Percentiles rank a stretch among this genome's conserved stretches.
phyloP scores from a whole-genome alignment of 1,140 invertebrate genomes.

The Bombus impatiens region DNA sequence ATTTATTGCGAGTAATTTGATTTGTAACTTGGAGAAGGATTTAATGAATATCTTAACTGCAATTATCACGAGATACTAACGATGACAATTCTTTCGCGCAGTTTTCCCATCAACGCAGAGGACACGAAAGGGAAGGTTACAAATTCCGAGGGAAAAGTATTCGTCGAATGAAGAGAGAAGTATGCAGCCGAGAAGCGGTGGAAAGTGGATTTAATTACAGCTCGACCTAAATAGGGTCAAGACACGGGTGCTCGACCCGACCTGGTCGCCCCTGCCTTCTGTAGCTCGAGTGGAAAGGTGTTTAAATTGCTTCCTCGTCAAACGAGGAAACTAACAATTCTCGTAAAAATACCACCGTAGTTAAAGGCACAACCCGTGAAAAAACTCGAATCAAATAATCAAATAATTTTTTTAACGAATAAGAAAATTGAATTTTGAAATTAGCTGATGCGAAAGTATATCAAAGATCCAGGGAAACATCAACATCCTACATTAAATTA shows the following conservation, averaged over 20 bases:
- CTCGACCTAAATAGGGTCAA: conserved; percentile 73
- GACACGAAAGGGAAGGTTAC: not conserved
- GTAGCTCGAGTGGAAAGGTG: conserved; percentile 26
- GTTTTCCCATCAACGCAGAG: not conserved
- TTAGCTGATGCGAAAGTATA: too few species aligned
- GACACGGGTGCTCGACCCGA: conserved; percentile 64
- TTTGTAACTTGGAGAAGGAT: not conserved
- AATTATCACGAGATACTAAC: not conserved
- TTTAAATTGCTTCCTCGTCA: conserved; percentile 39
- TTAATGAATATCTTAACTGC: not conserved
- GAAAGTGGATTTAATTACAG: conserved; percentile 68
- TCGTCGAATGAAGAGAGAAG: conserved; percentile 9
- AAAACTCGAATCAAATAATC: not conserved
- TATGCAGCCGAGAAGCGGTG: conserved; percentile 29
- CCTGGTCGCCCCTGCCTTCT: conserved; percentile 46
- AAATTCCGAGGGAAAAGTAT: conserved; percentile 4
- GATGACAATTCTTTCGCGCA: not conserved
- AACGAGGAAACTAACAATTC: not conserved
- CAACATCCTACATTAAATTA: too few species aligned
- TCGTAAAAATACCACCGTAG: not conserved
- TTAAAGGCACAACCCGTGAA: too few species aligned
- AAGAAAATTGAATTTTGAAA: too few species aligned
- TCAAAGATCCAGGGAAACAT: too few species aligned
- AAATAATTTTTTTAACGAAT: too few species aligned
- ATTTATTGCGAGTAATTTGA: not conserved